Evolutionary conservation across 2,113 vertebrate species (phyloP).

Genomic region (Chloroceryle aenea): DNA sequence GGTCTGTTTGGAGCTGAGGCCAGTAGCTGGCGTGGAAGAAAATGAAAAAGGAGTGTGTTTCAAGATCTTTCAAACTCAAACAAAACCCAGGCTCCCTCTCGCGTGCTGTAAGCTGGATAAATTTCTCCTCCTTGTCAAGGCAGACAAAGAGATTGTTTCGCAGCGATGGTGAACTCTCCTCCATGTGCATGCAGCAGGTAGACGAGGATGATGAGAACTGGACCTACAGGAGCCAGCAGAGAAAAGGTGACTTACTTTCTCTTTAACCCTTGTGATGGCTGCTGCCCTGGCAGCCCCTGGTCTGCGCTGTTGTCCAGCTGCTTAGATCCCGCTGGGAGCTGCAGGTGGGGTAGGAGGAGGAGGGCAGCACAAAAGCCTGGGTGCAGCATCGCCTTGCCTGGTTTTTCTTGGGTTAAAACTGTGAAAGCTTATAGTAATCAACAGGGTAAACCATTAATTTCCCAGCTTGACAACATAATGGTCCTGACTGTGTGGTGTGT

Average conservation of each 20-base stretch:
- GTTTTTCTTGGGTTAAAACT: background rate
- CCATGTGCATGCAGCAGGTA: slow-evolving; percentile 70
- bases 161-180: slow-evolving; percentile 88
- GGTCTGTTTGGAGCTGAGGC: background rate
- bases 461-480: background rate
- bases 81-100: slow-evolving; percentile 85
- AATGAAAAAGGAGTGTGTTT: slow-evolving; percentile 89
- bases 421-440: background rate
- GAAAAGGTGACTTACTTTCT: slow-evolving; percentile 84
- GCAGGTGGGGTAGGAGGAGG: background rate
- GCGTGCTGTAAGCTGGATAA: slow-evolving; percentile 93
- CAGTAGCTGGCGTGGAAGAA: slow-evolving; percentile 51
- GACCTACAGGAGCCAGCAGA: slow-evolving; percentile 86
- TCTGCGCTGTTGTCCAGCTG: background rate
- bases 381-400: background rate
- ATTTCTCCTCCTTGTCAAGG: slow-evolving; percentile 87
- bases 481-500: background rate
- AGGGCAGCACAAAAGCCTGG: background rate
- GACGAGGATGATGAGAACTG: slow-evolving; percentile 84
- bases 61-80: slow-evolving; percentile 82
- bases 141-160: slow-evolving; percentile 90
- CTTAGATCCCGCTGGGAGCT: background rate
- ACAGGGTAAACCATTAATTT: background rate
- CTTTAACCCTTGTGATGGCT: background rate
- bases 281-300: background rate